Percentiles rank a stretch among this genome's conserved stretches.
Conservation (phyloP, 2,888 invertebrate genomes). For the Mystacides longicornis region DNA sequence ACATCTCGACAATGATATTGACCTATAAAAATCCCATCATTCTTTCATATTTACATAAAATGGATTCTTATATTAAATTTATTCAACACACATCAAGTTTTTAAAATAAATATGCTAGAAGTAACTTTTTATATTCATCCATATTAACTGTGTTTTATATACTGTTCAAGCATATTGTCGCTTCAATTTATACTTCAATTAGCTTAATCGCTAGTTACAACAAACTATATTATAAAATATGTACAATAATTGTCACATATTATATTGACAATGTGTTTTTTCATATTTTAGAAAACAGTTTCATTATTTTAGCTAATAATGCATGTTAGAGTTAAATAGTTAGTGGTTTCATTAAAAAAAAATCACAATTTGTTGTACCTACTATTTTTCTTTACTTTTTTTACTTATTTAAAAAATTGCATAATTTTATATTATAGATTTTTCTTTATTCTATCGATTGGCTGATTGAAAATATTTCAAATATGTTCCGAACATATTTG, state of each 20-base stretch:
- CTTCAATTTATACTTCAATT: too few species aligned
- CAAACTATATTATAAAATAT: too few species aligned
- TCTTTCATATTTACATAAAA: conserved; percentile 20
- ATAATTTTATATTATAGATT: neutral
- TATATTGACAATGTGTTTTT: neutral
- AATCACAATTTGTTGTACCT: neutral
- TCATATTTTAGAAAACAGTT: neutral
- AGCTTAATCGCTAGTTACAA: too few species aligned
- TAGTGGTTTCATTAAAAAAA: neutral
- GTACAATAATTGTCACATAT: too few species aligned
- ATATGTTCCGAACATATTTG: neutral
- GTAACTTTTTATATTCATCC: too few species aligned
- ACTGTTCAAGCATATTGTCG: too few species aligned
- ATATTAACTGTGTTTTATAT: too few species aligned
- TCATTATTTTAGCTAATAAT: neutral
- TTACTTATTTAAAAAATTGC: neutral
- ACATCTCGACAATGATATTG: conserved; percentile 13
- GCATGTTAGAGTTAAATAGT: neutral
- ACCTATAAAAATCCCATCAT: conserved; percentile 17
- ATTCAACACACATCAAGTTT: neutral
- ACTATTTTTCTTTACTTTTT: neutral
- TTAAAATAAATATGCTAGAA: neutral
- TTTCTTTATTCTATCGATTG: neutral
- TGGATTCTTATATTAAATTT: conserved; percentile 4
- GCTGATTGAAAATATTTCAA: neutral